phyloP scores from a whole-genome alignment of 1,140 invertebrate genomes.

The Mamestra configurata region DNA sequence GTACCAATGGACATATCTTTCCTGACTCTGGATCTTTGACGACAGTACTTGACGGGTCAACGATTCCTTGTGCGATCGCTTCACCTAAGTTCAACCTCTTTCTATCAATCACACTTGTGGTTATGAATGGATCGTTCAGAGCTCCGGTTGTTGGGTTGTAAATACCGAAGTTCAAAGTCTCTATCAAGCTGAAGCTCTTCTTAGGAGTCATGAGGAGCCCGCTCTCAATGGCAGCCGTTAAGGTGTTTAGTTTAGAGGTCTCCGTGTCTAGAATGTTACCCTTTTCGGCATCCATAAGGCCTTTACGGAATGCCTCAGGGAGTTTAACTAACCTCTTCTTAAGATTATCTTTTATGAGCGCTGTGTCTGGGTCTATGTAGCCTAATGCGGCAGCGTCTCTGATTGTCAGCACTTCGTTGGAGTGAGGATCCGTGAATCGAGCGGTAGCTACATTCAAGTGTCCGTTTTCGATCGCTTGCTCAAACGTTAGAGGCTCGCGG shows the following conservation, averaged over 20 bases:
- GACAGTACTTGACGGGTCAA: slow-evolving; percentile 95
- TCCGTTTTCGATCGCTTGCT: slow-evolving; percentile 92
- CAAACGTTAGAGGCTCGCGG: slow-evolving; percentile 92
- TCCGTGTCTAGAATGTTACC: slow-evolving; percentile 94
- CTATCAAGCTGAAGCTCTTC: slow-evolving; percentile 93
- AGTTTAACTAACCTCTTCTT: slow-evolving; percentile 94
- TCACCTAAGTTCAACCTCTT: slow-evolving; percentile 92
- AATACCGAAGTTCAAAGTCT: slow-evolving; percentile 94
- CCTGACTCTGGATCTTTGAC: slow-evolving; percentile 94
- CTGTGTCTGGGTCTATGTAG: slow-evolving; percentile 95
- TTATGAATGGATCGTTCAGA: slow-evolving; percentile 94
- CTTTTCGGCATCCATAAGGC: slow-evolving; percentile 95
- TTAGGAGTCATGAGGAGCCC: slow-evolving; percentile 93
- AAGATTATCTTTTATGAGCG: slow-evolving; percentile 95
- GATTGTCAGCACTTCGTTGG: slow-evolving; percentile 92
- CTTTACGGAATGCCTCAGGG: slow-evolving; percentile 95
- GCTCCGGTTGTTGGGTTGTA: slow-evolving; percentile 94
- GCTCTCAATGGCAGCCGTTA: slow-evolving; percentile 92
- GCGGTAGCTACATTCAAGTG: slow-evolving; percentile 92
- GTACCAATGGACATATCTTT: slow-evolving; percentile 92
- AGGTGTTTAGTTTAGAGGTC: slow-evolving; percentile 93
- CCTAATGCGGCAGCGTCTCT: slow-evolving; percentile 95
- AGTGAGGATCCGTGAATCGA: slow-evolving; percentile 92
- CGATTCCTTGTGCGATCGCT: slow-evolving; percentile 92
- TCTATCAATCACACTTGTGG: slow-evolving; percentile 90